Base-by-base conservation (phyloP, 2,113 vertebrate genomes). In the Neolamprologus cancellatus region DNA sequence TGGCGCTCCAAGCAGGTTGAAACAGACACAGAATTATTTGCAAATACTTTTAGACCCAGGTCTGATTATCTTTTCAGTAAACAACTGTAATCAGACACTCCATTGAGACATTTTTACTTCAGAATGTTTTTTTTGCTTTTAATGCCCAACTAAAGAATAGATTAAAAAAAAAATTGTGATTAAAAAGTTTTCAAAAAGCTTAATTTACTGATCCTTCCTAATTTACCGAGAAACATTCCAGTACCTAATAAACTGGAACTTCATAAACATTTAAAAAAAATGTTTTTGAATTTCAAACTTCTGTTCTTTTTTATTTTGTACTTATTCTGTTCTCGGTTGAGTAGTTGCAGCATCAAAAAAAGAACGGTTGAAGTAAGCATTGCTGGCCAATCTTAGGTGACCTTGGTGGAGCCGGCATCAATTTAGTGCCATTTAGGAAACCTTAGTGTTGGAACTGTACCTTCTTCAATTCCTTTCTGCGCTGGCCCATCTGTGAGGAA, bases 341-440 rank as follows among this genome's bases (percentile, higher is more conserved):
- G 25, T 18, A 30, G 69, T 76, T n/a, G 10, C 44, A 48, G 44
- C 41, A 76, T 76, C 69, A 76, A 48, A 48, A 48, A 76, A 23
- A 59, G 84, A 44, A 76, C 8, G 57, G 23, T n/a, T 66, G 39
- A 87, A 66, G 81, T 44, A 34, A 44, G 46, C 50, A 20, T 18
- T 53, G n/a, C 81, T 14, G 89, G 84, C 32, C 10, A 53, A 46
- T 48, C 69, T 48, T 81, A 88, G 86, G 18, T 86, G 84, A 69
- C 89, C 91, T 90, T 86, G 82, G 81, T 93, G 92, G 85, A 91
- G 93, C 90, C 81, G 85, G 80, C 79, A 80, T 92, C 88, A 91
- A 92, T 95, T 94, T 86, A 90, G 86, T 84, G 90, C 39, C 92
- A 86, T 84, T 93, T 87, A 82, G 53, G 82, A 90, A 95, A 92